Percentiles rank a stretch among this genome's conserved stretches.
These are phyloP conservation scores for Phoebastria nigripes DNA, from an alignment of 2,797 vertebrate genomes.

Conservation along the genomic window DNA sequence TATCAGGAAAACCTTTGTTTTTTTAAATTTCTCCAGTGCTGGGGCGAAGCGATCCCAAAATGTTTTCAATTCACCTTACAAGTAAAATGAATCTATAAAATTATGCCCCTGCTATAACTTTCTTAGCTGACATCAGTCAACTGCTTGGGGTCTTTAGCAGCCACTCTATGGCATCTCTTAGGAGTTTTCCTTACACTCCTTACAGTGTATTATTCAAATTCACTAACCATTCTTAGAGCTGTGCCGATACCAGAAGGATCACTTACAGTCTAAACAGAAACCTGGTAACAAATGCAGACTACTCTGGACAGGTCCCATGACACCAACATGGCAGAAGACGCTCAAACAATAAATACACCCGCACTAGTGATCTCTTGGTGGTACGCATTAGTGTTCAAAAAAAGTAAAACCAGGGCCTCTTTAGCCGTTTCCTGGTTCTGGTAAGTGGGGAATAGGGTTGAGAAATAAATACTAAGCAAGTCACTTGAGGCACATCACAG, in stretches of 20 bases:
- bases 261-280: background rate
- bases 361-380: background rate
- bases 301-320: background rate
- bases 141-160: background rate
- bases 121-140: background rate
- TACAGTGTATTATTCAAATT: background rate
- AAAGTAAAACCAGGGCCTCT: background rate
- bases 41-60: rapidly evolving
- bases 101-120: background rate
- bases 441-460: background rate
- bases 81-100: background rate
- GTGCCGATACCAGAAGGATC: background rate
- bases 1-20: background rate
- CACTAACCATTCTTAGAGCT: background rate
- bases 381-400: background rate
- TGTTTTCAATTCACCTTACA: background rate
- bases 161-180: background rate
- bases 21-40: background rate
- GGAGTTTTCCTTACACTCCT: background rate
- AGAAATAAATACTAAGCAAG: background rate
- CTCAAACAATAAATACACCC: background rate
- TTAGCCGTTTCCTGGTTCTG: background rate
- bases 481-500: background rate
- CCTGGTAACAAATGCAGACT: background rate
- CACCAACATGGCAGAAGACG: background rate